These are phyloP conservation scores for Haliclona indistincta DNA, from an alignment of 37 sponge, comb jelly and placozoan genomes.

Conservation along the genomic window DNA sequence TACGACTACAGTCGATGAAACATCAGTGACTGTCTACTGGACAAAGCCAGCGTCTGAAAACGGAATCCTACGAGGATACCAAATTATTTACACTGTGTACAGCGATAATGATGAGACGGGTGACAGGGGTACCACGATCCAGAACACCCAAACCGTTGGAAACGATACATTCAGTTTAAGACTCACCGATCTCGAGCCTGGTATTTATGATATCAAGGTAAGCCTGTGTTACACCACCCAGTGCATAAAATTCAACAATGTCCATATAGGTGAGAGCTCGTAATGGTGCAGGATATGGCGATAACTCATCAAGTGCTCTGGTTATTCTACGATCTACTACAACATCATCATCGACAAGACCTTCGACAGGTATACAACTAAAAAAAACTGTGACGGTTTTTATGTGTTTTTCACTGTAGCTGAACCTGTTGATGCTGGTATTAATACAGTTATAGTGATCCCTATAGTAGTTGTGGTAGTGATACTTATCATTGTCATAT, in stretches of 20 bases:
- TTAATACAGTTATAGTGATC: neutral
- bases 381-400: neutral
- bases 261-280: neutral
- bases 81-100: constrained; percentile 36
- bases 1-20: neutral
- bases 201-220: constrained; percentile 24
- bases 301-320: neutral
- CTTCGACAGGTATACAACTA: neutral
- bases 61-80: constrained; percentile 20
- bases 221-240: neutral
- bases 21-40: constrained; percentile 13
- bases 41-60: constrained; percentile 8
- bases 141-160: too few relatives aligned
- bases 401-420: neutral
- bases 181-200: neutral
- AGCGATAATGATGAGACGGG: neutral
- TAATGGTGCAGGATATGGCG: neutral
- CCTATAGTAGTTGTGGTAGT: neutral
- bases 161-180: too few relatives aligned
- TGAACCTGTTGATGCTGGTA: neutral
- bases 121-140: neutral
- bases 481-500: too few relatives aligned
- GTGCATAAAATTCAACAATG: neutral
- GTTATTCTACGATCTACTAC: neutral
- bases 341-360: neutral